These are phyloP conservation scores for Tetragonisca angustula DNA, from an alignment of 2,888 invertebrate genomes.

Conservation along the genomic window DNA sequence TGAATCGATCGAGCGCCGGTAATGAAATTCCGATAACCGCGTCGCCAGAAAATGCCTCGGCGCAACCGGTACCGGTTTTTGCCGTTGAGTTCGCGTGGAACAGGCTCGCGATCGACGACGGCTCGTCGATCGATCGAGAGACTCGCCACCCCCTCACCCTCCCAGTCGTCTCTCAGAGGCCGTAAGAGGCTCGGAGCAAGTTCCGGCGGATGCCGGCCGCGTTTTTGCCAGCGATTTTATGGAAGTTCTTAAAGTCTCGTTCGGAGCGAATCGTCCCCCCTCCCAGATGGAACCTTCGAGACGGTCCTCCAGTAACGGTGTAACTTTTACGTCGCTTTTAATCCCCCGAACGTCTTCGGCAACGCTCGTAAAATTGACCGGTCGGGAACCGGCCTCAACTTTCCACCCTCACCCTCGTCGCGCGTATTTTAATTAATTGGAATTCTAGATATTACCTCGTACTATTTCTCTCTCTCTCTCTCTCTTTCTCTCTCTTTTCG, in stretches of 20 bases:
- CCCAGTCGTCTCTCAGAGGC: neutral
- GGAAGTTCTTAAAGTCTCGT: conserved; percentile 53
- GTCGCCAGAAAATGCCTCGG: conserved; percentile 61
- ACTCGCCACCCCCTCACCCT: neutral
- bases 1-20: conserved; percentile 57
- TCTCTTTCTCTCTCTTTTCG: too few species aligned
- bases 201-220: neutral
- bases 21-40: conserved; percentile 70
- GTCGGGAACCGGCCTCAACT: conserved; percentile 11
- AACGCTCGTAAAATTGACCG: conserved; percentile 45
- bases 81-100: conserved; percentile 21
- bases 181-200: neutral
- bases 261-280: conserved; percentile 7
- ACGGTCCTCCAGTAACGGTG: conserved; percentile 27
- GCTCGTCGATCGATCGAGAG: conserved; percentile 20
- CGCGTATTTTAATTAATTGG: conserved; percentile 42
- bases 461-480: too few species aligned
- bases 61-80: conserved; percentile 47
- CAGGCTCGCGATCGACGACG: conserved; percentile 18
- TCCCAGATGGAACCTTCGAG: conserved; percentile 21
- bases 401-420: neutral
- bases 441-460: conserved; percentile 1
- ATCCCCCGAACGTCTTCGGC: conserved; percentile 36
- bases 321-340: conserved; percentile 41
- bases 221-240: conserved; percentile 38